Evolutionary conservation across 30 jellyfish, hydroid and myxozoan species (phyloP).

Genomic region (Sanderia malayensis): DNA sequence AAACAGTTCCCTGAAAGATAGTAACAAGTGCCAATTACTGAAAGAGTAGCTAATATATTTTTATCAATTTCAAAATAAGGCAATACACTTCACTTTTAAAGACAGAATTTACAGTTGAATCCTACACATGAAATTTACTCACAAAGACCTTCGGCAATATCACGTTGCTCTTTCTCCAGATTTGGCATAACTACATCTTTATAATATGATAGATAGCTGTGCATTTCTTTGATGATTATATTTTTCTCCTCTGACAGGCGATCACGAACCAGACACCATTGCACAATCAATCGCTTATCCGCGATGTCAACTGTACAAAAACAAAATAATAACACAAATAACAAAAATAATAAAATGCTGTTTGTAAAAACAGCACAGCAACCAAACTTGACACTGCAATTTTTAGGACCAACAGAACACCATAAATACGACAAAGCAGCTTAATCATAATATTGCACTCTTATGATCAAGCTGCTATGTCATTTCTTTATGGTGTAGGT

Average conservation of each 20-base stretch:
- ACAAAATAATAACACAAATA: background rate
- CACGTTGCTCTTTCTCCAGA: background rate
- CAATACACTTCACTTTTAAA: background rate
- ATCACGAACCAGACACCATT: background rate
- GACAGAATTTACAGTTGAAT: background rate
- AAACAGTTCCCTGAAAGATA: background rate
- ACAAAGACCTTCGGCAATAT: background rate
- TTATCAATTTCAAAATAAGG: background rate
- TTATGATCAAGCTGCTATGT: background rate
- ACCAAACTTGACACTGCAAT: background rate
- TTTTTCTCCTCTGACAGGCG: slow-evolving; percentile 2
- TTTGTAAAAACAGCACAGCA: background rate
- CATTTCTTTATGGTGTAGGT: background rate
- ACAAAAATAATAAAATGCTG: background rate
- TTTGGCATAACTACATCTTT: background rate
- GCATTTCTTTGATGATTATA: background rate
- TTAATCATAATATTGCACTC: background rate
- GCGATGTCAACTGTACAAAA: slow-evolving; percentile 1
- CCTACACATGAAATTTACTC: background rate
- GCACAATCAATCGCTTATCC: slow-evolving; percentile 1
- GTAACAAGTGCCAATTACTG: background rate
- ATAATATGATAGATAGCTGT: background rate
- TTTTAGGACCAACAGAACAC: slow-evolving; percentile 1
- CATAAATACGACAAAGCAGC: slow-evolving; percentile 1
- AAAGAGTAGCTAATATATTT: background rate